Evolutionary conservation across 2,888 invertebrate species (phyloP).

Genomic region (Meloe dianella): DNA sequence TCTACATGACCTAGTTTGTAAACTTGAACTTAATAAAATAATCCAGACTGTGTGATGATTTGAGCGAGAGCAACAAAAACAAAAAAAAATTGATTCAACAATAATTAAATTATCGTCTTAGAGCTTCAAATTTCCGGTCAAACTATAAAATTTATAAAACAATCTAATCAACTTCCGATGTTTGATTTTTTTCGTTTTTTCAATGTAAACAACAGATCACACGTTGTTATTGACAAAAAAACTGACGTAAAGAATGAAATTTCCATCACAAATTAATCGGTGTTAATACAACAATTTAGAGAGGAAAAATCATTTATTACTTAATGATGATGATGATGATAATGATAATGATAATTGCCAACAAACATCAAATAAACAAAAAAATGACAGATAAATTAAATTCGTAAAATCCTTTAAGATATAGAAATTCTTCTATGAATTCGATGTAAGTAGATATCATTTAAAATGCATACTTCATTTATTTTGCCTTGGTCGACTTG

Average conservation of each 20-base stretch:
- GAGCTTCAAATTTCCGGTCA: neutral
- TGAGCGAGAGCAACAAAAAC: neutral
- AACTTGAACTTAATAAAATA: neutral
- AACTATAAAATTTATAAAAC: neutral
- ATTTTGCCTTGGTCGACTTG: no score
- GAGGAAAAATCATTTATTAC: no score
- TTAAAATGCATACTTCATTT: no score
- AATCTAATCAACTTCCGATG: slow-evolving; percentile 1
- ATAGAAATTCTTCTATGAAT: neutral
- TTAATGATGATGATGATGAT: neutral
- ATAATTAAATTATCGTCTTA: slow-evolving; percentile 4
- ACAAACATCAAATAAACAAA: neutral
- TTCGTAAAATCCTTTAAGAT: neutral
- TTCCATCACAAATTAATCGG: neutral
- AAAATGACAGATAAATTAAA: no score
- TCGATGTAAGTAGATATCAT: no score
- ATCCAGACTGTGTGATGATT: no score
- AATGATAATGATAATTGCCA: neutral
- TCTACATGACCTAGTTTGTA: neutral
- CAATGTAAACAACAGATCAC: neutral
- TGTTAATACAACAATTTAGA: neutral
- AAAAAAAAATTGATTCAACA: neutral
- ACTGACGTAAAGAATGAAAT: neutral
- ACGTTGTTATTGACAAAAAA: neutral
- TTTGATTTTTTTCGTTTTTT: no score